Evolutionary conservation across 2,113 vertebrate genomes (phyloP).

Genomic region (Plecotus auritus): DNA sequence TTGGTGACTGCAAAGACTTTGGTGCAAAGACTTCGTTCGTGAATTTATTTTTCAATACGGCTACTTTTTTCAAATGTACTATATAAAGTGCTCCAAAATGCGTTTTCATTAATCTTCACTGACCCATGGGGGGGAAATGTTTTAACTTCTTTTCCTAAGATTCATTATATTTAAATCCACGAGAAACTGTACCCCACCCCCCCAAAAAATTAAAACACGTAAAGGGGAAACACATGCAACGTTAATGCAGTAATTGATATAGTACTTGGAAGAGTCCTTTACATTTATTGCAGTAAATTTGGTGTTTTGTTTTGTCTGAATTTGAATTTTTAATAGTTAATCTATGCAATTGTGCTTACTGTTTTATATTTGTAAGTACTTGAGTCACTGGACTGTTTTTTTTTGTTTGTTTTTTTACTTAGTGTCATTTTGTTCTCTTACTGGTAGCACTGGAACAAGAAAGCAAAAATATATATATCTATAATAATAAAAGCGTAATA

Average conservation of each 20-base stretch:
- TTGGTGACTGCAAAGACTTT: too few species aligned
- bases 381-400: constrained; percentile 81
- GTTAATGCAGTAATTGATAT: constrained; percentile 13
- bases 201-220: neutral
- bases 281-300: neutral
- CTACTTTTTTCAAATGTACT: constrained; percentile 9
- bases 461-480: neutral
- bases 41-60: neutral
- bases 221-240: neutral
- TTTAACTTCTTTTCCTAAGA: constrained; percentile 21
- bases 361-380: constrained; percentile 75
- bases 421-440: constrained; percentile 70
- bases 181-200: neutral
- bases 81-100: constrained; percentile 28
- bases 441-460: constrained; percentile 65
- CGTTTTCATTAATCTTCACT: constrained; percentile 31
- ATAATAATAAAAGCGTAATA: too few species aligned
- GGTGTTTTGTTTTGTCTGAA: constrained; percentile 64
- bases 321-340: constrained; percentile 76
- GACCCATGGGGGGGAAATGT: neutral
- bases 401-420: constrained; percentile 58
- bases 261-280: constrained; percentile 40
- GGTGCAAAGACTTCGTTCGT: neutral
- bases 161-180: neutral
- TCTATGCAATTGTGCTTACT: constrained; percentile 79